phyloP scores from a whole-genome alignment of 2,797 vertebrate genomes.

The Sandelia bainsii region DNA sequence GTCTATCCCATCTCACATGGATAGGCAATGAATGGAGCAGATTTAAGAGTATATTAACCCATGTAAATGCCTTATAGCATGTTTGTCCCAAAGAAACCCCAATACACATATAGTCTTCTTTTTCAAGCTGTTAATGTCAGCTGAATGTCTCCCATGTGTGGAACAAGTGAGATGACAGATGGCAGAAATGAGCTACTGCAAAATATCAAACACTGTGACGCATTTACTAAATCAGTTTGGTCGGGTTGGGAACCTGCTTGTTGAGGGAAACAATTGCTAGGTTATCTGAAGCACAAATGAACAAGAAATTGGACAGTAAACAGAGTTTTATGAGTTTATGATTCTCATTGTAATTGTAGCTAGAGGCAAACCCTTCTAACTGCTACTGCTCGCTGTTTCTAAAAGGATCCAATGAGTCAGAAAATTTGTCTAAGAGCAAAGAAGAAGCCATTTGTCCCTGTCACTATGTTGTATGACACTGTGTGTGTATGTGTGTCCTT shows the following conservation, averaged over 20 bases:
- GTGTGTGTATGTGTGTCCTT: slow-evolving; percentile 18
- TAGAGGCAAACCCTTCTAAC: slow-evolving; percentile 34
- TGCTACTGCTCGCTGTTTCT: slow-evolving; percentile 44
- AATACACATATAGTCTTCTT: not conserved
- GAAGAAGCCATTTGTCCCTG: slow-evolving; percentile 46
- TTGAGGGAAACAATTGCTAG: not conserved
- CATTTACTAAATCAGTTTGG: not conserved
- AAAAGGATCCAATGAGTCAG: slow-evolving; percentile 65
- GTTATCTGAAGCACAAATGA: slow-evolving; percentile 20
- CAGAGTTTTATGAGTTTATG: slow-evolving; percentile 50
- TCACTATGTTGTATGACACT: slow-evolving; percentile 13
- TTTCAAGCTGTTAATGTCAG: not conserved
- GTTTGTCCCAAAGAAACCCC: slow-evolving; percentile 9
- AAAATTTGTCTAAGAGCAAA: slow-evolving; percentile 62
- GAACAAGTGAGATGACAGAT: not conserved
- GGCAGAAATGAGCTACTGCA: not conserved
- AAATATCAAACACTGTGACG: not conserved
- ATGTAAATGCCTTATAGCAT: slow-evolving; percentile 1
- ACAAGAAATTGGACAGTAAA: slow-evolving; percentile 42
- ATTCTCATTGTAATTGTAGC: slow-evolving; percentile 36
- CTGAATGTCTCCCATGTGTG: not conserved
- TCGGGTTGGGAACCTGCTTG: not conserved
- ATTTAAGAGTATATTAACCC: slow-evolving; percentile 16
- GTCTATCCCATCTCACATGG: not conserved
- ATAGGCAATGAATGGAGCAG: not conserved